phyloP scores from a whole-genome alignment of 2,797 vertebrate genomes.

The Pelodytes ibericus region DNA sequence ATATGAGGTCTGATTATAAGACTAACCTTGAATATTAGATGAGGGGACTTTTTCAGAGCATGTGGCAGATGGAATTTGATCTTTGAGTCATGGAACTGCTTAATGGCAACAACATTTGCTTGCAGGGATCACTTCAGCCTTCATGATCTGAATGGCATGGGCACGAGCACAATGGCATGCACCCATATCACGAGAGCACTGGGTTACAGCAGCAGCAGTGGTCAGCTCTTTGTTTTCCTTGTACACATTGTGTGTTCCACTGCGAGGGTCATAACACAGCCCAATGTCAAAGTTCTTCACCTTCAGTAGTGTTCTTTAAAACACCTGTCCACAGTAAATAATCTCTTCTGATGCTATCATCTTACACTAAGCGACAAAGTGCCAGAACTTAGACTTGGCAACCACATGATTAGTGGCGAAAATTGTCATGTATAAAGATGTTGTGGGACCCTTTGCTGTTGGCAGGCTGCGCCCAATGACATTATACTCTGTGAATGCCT shows the following conservation, averaged over 20 bases:
- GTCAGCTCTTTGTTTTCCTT: constrained; percentile 95
- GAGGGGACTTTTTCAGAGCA: too few relatives aligned
- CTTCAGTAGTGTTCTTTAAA: constrained; percentile 89
- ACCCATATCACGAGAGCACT: constrained; percentile 98
- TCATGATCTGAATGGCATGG: constrained; percentile 98
- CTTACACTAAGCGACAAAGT: constrained; percentile 95
- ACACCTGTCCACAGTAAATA: constrained; percentile 95
- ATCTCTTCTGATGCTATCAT: constrained; percentile 97
- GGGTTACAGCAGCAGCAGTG: constrained; percentile 93
- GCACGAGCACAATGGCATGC: constrained; percentile 93
- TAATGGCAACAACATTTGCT: constrained; percentile 87
- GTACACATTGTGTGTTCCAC: constrained; percentile 99
- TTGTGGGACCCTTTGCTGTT: constrained; percentile 85
- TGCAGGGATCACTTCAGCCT: constrained; percentile 91
- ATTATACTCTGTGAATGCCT: constrained; percentile 91
- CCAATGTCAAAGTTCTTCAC: constrained; percentile 98
- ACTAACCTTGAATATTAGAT: too few relatives aligned
- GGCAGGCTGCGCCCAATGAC: constrained; percentile 93
- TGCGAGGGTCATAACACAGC: constrained; percentile 96
- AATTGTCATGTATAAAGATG: constrained; percentile 96
- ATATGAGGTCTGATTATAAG: too few relatives aligned
- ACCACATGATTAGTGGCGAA: constrained; percentile 95
- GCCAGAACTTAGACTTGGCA: constrained; percentile 98
- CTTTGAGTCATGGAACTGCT: constrained; percentile 93
- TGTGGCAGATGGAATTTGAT: constrained; percentile 97